Conservation (phyloP, 30 jellyfish, hydroid and myxozoan genomes). For the Morbakka virulenta region DNA sequence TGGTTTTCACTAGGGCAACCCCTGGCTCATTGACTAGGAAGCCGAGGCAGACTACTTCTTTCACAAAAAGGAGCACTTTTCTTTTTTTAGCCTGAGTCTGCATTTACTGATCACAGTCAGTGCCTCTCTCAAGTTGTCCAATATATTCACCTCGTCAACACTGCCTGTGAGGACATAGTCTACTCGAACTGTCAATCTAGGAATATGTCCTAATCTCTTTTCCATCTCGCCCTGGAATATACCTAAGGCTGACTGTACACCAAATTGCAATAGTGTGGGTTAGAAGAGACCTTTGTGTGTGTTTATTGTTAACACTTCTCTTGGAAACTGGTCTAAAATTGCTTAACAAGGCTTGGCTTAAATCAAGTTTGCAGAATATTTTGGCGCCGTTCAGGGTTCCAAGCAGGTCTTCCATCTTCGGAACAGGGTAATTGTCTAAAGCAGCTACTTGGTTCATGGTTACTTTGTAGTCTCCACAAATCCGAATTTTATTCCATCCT, state of each 20-base stretch:
- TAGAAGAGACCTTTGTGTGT: slow-evolving; percentile 57
- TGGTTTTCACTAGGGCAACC: slow-evolving; percentile 28
- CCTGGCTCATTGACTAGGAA: slow-evolving; percentile 18
- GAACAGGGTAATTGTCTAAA: slow-evolving; percentile 60
- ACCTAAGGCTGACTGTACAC: slow-evolving; percentile 66
- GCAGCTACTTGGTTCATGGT: slow-evolving; percentile 46
- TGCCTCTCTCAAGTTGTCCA: slow-evolving; percentile 12
- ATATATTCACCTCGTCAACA: slow-evolving; percentile 3
- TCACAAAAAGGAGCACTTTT: slow-evolving; percentile 48
- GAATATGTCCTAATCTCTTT: slow-evolving; percentile 37
- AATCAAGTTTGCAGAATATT: slow-evolving; percentile 32
- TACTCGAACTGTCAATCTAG: slow-evolving; percentile 18
- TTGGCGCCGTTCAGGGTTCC: slow-evolving; percentile 50
- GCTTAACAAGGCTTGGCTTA: slow-evolving; percentile 51
- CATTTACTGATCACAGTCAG: slow-evolving; percentile 6
- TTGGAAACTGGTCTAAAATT: slow-evolving; percentile 43
- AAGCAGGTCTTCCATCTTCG: slow-evolving; percentile 28
- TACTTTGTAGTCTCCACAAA: slow-evolving; percentile 59
- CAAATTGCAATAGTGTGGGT: slow-evolving; percentile 56
- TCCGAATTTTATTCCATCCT: slow-evolving; percentile 21
- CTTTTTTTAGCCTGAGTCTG: slow-evolving; percentile 18
- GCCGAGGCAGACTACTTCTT: slow-evolving; percentile 40
- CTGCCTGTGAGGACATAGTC: slow-evolving; percentile 42
- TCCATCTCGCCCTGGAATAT: slow-evolving; percentile 58
- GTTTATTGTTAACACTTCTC: slow-evolving; percentile 35